phyloP scores from a whole-genome alignment of 2,113 vertebrate genomes.

The Dicrurus megarhynchus region DNA sequence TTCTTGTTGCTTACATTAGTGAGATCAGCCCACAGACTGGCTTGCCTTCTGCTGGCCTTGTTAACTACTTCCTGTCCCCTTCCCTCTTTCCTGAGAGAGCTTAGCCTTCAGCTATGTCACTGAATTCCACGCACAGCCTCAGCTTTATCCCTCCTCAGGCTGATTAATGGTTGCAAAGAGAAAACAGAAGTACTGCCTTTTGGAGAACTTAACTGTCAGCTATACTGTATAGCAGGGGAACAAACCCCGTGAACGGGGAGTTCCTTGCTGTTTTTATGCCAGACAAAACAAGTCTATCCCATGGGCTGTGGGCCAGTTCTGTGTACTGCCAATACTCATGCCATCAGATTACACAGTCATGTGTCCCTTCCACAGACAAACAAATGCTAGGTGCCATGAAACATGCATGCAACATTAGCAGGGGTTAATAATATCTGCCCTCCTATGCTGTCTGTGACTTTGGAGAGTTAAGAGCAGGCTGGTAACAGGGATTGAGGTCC shows the following conservation, averaged over 20 bases:
- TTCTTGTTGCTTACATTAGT: slow-evolving; percentile 35
- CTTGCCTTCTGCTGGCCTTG: slow-evolving; percentile 13
- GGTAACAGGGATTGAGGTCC: neutral
- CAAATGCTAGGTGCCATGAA: neutral
- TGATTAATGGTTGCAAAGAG: neutral
- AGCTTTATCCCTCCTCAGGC: neutral
- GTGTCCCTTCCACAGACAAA: neutral
- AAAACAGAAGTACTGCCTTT: neutral
- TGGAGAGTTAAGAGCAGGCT: neutral
- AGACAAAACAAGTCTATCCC: neutral
- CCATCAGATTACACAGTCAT: neutral
- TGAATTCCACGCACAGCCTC: rapidly evolving
- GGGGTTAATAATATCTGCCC: neutral
- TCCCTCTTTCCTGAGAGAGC: neutral
- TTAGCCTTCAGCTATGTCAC: neutral
- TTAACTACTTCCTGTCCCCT: neutral
- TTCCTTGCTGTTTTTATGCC: neutral
- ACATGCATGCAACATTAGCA: neutral
- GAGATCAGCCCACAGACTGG: neutral
- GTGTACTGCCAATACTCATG: neutral
- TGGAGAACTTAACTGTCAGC: neutral
- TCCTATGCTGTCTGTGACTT: neutral
- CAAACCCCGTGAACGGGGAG: neutral
- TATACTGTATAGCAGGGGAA: neutral
- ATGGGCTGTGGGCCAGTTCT: neutral